These are phyloP conservation scores for Corvus hawaiiensis DNA, from an alignment of 2,113 vertebrate species.

Conservation along the genomic window DNA sequence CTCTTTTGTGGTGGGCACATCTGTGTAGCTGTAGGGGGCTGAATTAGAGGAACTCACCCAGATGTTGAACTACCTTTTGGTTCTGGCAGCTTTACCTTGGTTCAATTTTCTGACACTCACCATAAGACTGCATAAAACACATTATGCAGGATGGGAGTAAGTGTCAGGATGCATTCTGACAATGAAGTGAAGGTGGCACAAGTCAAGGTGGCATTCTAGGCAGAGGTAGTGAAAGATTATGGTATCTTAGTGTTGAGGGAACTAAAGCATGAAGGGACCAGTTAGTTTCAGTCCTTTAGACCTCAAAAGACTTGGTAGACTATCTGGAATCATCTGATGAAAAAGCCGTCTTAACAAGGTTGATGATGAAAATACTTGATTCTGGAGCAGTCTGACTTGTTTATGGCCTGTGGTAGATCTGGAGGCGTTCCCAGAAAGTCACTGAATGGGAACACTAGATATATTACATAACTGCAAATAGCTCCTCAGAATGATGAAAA, in stretches of 20 bases:
- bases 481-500: not conserved
- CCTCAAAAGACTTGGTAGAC: not conserved
- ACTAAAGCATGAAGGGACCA: not conserved
- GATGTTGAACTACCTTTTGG: not conserved
- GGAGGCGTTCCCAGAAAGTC: not conserved
- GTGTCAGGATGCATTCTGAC: too few species aligned
- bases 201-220: not conserved
- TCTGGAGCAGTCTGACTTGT: not conserved
- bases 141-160: not conserved
- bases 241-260: not conserved
- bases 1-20: not conserved
- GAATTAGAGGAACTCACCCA: not conserved
- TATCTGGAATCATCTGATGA: not conserved
- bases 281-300: not conserved
- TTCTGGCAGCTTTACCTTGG: not conserved
- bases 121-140: not conserved
- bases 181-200: not conserved
- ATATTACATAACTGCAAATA: not conserved
- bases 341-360: not conserved
- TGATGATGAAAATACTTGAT: not conserved
- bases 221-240: not conserved
- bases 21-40: not conserved
- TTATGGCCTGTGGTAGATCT: not conserved
- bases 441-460: not conserved
- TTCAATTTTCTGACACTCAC: not conserved